phyloP scores from a whole-genome alignment of 2,888 invertebrate species.

The Catocala sponsa region DNA sequence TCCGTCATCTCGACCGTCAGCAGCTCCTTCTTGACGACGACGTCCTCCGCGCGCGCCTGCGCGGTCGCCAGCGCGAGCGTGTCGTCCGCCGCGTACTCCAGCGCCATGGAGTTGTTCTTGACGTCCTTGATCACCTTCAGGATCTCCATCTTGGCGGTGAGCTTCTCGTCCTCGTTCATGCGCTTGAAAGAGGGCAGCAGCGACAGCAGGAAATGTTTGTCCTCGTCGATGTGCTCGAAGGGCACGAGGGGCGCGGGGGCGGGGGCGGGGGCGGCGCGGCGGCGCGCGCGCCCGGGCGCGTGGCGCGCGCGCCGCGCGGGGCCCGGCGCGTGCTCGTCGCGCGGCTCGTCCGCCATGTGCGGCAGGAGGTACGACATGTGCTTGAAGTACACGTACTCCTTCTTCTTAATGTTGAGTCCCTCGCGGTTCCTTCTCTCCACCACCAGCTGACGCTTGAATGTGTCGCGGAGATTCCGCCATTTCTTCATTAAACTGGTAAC shows the following conservation, averaged over 20 bases:
- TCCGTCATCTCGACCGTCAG: constrained; percentile 1
- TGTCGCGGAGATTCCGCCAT: constrained; percentile 67
- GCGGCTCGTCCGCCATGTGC: constrained; percentile 41
- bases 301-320: constrained; percentile 5
- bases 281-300: neutral
- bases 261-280: neutral
- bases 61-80: neutral
- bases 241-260: constrained; percentile 5
- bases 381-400: constrained; percentile 63
- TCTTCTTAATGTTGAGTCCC: constrained; percentile 49
- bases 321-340: neutral
- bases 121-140: constrained; percentile 58
- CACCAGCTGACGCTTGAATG: constrained; percentile 58
- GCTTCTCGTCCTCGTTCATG: constrained; percentile 63
- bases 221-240: constrained; percentile 53
- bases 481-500: constrained; percentile 58
- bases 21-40: constrained; percentile 6
- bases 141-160: constrained; percentile 63
- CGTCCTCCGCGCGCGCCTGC: neutral
- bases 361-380: constrained; percentile 63
- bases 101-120: constrained; percentile 11
- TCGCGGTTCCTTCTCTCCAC: constrained; percentile 51
- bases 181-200: constrained; percentile 62
- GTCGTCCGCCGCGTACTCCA: neutral
- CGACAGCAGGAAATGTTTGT: constrained; percentile 63